A percentile compares a stretch with the other conserved stretches of the same genome.
These are phyloP conservation scores for Neoitamus cyanurus DNA, from an alignment of 2,888 invertebrate species.

Conservation along the genomic window DNA sequence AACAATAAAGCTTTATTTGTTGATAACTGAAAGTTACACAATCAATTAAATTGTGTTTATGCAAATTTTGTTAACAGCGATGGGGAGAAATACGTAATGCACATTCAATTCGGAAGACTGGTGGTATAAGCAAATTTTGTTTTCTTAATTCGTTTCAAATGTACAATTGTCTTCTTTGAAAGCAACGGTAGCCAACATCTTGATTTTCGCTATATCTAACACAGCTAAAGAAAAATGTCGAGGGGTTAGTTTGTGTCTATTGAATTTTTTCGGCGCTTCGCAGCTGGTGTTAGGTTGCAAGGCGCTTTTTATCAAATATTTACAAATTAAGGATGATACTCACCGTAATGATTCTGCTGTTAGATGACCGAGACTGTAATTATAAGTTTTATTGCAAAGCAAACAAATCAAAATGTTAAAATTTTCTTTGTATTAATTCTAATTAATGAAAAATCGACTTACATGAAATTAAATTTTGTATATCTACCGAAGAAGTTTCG, in stretches of 20 bases:
- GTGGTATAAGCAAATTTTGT: neutral
- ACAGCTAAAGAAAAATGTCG: neutral
- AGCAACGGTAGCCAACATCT: neutral
- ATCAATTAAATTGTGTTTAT: conserved; percentile 5
- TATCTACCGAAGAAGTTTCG: too few species aligned
- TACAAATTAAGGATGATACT: too few species aligned
- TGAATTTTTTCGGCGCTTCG: neutral
- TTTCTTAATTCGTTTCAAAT: neutral
- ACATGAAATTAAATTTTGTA: too few species aligned
- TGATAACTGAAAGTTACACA: neutral
- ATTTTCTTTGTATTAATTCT: too few species aligned
- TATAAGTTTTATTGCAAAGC: too few species aligned
- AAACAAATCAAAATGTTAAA: too few species aligned
- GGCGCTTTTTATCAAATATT: neutral
- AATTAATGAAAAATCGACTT: too few species aligned
- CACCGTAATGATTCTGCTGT: too few species aligned
- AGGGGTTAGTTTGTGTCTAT: neutral
- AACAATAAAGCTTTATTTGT: neutral
- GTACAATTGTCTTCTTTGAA: neutral
- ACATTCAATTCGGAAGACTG: neutral
- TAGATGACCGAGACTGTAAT: too few species aligned
- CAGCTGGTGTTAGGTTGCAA: neutral
- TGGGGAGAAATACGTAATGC: neutral
- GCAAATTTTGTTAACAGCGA: neutral
- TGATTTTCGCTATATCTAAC: neutral